A percentile compares a stretch with the other conserved stretches of the same genome.
These are phyloP conservation scores for Dipodomys ordii DNA, from an alignment of 2,113 vertebrate species.

Conservation along the genomic window DNA sequence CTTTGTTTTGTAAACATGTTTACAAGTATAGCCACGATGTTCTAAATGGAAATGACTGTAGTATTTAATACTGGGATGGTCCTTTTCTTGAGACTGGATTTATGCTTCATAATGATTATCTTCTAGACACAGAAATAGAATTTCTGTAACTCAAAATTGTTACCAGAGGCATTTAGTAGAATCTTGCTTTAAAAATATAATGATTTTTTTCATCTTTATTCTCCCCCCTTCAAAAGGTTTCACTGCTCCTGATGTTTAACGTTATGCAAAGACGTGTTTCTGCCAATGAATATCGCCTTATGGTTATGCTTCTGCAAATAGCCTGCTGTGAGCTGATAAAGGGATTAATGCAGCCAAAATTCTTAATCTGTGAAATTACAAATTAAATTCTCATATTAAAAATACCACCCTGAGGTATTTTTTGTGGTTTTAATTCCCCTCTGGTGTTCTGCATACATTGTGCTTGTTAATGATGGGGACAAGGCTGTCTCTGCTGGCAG, in stretches of 20 bases:
- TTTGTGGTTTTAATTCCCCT: conserved; percentile 94
- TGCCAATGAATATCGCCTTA: conserved; percentile 92
- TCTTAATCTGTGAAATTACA: conserved; percentile 97
- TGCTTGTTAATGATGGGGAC: conserved; percentile 91
- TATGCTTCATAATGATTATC: conserved; percentile 91
- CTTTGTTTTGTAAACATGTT: conserved; percentile 88
- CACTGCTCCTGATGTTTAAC: conserved; percentile 91
- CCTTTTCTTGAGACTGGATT: conserved; percentile 85
- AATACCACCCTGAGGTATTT: conserved; percentile 95
- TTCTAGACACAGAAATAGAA: conserved; percentile 89
- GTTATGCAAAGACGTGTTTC: conserved; percentile 92
- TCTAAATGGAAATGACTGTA: conserved; percentile 84
- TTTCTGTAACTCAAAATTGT: conserved; percentile 89
- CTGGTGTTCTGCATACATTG: conserved; percentile 93
- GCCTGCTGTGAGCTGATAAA: conserved; percentile 99
- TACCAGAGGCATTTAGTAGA: conserved; percentile 91
- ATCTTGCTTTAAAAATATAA: conserved; percentile 91
- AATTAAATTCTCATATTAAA: conserved; percentile 96
- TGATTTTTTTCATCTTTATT: conserved; percentile 93
- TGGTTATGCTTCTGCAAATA: conserved; percentile 93
- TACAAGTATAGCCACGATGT: conserved; percentile 83
- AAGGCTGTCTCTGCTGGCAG: conserved; percentile 89
- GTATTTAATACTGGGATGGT: conserved; percentile 85
- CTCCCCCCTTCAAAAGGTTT: conserved; percentile 93
- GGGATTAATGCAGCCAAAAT: conserved; percentile 97